Percentiles rank a stretch among this genome's conserved stretches.
Evolutionary conservation across 2,888 invertebrate species (phyloP).

Genomic region (Gortyna flavago): DNA sequence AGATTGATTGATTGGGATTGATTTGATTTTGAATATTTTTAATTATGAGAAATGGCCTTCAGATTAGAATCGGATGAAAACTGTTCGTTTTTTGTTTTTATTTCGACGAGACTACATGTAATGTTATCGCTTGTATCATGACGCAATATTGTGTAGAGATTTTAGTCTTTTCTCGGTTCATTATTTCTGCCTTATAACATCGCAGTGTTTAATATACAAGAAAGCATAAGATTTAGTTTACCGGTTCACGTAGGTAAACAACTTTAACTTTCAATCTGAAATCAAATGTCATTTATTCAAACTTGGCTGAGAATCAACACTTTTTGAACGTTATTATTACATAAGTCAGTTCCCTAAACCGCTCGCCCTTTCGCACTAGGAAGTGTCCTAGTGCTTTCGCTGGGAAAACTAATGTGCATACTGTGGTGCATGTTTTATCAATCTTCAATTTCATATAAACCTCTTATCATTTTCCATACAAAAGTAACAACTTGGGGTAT

Average conservation of each 20-base stretch:
- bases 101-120: background rate
- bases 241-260: background rate
- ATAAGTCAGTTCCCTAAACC: no score
- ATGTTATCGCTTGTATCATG: background rate
- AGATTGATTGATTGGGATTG: no score
- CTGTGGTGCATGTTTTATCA: background rate
- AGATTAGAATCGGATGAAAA: constrained; percentile 1
- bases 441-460: background rate
- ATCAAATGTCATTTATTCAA: no score
- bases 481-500: background rate
- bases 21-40: no score
- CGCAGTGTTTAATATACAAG: background rate
- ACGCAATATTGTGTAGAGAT: background rate
- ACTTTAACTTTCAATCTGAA: background rate
- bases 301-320: no score
- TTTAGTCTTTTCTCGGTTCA: background rate
- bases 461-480: background rate
- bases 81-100: background rate
- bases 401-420: background rate
- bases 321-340: no score
- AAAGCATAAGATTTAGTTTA: background rate
- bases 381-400: background rate
- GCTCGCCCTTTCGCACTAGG: no score
- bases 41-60: no score
- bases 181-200: background rate